Base-by-base conservation (phyloP, 1,140 invertebrate genomes). In the Ephestia elutella region DNA sequence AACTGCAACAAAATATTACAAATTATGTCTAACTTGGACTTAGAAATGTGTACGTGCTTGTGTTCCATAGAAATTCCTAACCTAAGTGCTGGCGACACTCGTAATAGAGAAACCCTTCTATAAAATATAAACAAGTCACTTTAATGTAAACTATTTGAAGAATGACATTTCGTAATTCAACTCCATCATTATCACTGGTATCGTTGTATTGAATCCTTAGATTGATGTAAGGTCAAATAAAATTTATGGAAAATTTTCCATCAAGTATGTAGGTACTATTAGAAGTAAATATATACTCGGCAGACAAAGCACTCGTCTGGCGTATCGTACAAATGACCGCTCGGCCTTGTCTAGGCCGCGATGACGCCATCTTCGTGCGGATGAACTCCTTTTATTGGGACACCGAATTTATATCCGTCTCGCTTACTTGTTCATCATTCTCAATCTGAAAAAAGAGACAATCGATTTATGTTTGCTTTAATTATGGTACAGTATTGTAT, bases 291-390 rank as follows among this genome's bases (percentile, higher is more conserved):
- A 44, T 4, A 20, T 53, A 53, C 50, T 25, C 60, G 61, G 38
- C 71, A 71, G 64, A 82, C 78, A 85, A 80, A 82, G 76, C 65
- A 61, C 59, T 70, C 70, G 76, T 79, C 80, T 82, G 81, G 76
- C 74, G 80, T 83, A 75, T 73, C 75, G 74, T 83, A 80, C 63
- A 78, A 82, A 84, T 80, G 82, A 84, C 84, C 80, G 84, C 75
- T 75, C 84, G 84, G 81, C 84, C 84, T 87, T 87, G 84, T 84
- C 84, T 87, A 87, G 84, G 84, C 82, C 84, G 73, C 75, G 82
- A 74, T 84, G 84, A 87, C 82, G 84, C 81, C 82, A 87, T 86
- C 73, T 80, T 81, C 63, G 73, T 78, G 66, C 73, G 70, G 68
- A 79, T 72, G 75, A 74, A 82, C 69, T 78, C 65, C 70, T 81